Evolutionary conservation across 2,113 vertebrate species (phyloP).

Genomic region (Neomonachus schauinslandi): DNA sequence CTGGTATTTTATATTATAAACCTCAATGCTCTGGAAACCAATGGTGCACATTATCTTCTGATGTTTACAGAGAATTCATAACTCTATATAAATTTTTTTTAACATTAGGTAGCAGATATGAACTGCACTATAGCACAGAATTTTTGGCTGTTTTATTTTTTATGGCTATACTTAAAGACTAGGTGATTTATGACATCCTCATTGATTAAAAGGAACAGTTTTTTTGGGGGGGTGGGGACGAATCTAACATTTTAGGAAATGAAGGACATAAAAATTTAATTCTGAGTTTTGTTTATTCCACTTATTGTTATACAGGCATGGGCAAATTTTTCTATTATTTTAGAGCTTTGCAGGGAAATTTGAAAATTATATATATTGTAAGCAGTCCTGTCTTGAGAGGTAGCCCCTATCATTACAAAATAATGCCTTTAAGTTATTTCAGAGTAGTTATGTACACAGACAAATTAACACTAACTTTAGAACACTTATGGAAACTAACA

Average conservation of each 20-base stretch:
- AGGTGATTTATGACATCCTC: not conserved
- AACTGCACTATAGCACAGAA: not conserved
- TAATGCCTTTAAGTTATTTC: not conserved
- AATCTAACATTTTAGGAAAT: not conserved
- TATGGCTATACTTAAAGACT: not conserved
- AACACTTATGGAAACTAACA: not conserved
- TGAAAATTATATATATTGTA: not conserved
- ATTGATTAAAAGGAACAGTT: not conserved
- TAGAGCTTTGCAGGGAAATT: not conserved
- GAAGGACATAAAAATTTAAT: not conserved
- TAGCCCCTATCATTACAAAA: not conserved
- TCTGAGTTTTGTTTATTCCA: not conserved
- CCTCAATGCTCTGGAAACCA: constrained; percentile 14
- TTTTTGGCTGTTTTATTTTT: constrained; percentile 30
- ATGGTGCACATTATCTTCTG: not conserved
- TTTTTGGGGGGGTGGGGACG: not conserved
- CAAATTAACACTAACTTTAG: not conserved
- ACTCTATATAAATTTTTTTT: not conserved
- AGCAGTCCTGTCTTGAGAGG: not conserved
- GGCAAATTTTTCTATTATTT: not conserved
- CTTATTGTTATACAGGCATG: not conserved
- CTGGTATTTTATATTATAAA: constrained; percentile 6
- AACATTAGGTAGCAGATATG: not conserved
- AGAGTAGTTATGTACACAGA: not conserved
- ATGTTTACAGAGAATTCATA: constrained; percentile 15